These are phyloP conservation scores for Gadus chalcogrammus DNA, from an alignment of 2,113 vertebrate species.

Conservation along the genomic window DNA sequence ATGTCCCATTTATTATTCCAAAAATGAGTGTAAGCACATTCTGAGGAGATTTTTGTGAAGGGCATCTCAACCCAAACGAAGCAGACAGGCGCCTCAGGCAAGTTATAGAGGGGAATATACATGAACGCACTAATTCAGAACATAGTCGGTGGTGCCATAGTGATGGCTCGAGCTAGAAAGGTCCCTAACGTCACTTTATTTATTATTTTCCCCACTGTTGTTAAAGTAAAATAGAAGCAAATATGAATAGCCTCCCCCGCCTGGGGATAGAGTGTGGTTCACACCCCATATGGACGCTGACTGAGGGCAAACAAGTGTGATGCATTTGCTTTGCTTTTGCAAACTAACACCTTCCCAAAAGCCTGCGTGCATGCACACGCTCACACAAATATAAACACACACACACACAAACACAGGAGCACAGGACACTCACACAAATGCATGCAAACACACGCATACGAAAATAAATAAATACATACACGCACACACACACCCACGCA, in stretches of 20 bases:
- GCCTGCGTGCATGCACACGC: not conserved
- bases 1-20: no score
- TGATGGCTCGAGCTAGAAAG: not conserved
- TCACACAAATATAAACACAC: not conserved
- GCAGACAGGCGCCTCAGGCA: slow-evolving; percentile 14
- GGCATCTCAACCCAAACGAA: not conserved
- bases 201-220: slow-evolving; percentile 8
- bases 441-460: not conserved
- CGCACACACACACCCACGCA: no score
- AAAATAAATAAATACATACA: no score
- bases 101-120: not conserved
- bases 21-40: not conserved
- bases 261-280: slow-evolving; percentile 6
- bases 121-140: no score
- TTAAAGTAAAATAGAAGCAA: slow-evolving; percentile 50
- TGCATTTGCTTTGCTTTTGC: slow-evolving; percentile 1
- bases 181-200: slow-evolving; percentile 33
- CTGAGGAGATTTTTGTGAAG: slow-evolving; percentile 1
- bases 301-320: slow-evolving; percentile 12
- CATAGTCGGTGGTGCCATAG: no score
- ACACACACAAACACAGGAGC: no score
- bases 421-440: not conserved
- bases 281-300: slow-evolving; percentile 8
- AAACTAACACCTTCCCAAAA: not conserved
- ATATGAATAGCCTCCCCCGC: slow-evolving; percentile 10